Evolutionary conservation across 30 jellyfish, hydroid and myxozoan genomes (phyloP), one percentile per base, ranked within the genome.

Genomic region (Hydra vulgaris): DNA sequence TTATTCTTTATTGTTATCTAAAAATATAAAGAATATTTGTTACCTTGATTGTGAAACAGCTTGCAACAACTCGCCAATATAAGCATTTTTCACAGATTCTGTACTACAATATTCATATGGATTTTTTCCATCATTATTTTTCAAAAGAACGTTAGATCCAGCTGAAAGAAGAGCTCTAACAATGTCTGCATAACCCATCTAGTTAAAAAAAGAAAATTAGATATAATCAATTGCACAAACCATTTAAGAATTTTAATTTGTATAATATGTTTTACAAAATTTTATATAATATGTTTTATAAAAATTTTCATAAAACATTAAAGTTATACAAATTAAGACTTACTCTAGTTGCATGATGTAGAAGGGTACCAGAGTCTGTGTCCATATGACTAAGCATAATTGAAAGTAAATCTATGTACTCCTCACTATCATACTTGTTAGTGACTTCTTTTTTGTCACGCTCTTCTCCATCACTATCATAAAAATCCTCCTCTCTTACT

Each of bases 271-370:
- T 3, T 3, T 40, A 5, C 61, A 40, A 40, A 40, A 40, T 3
- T 40, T 40, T 12, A 40, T 40, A 40, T 12, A 40, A 40, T 40
- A 40, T 40, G 61, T 5, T 40, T 40, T 40, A 40, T n/a, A n/a
- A n/a, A n/a, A n/a, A n/a, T n/a, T n/a, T n/a, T n/a, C n/a, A n/a
- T n/a, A n/a, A n/a, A n/a, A n/a, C n/a, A n/a, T n/a, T n/a, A n/a
- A n/a, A n/a, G n/a, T n/a, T n/a, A n/a, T n/a, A n/a, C n/a, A n/a
- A n/a, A 16, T 18, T 26, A 66, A 75, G 70, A 21, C 85, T 17
- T 72, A 91, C 98, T 94, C 94, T 87, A 22, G 98, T 92, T 54
- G 98, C 98, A 92, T 92, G 88, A 74, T 92, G 98, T 26, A 92
- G 96, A 15, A 90, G 89, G 18, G 98, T 92, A 12, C 96, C 98